Percentiles rank a stretch among this genome's conserved stretches.
These are phyloP conservation scores for Murina feae DNA, from an alignment of 2,113 vertebrate species.

Conservation along the genomic window DNA sequence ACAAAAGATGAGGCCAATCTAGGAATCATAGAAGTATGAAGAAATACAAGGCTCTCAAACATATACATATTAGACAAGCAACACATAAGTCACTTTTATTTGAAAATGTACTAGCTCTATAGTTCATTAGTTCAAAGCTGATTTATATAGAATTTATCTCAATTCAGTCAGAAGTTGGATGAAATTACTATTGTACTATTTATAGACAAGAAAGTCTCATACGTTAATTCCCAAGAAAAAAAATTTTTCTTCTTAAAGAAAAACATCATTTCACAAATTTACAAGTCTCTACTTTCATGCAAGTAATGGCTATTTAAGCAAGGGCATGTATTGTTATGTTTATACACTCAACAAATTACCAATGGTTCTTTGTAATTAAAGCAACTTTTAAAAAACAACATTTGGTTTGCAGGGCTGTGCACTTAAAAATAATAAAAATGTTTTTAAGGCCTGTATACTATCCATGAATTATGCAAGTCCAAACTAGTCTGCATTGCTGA, in stretches of 20 bases:
- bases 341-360: constrained; percentile 23
- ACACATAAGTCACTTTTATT: not conserved
- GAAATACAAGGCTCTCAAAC: constrained; percentile 32
- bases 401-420: constrained; percentile 10
- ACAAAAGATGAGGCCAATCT: not conserved
- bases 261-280: constrained; percentile 34
- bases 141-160: constrained; percentile 27
- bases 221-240: constrained; percentile 19
- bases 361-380: constrained; percentile 54
- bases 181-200: constrained; percentile 15
- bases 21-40: not conserved
- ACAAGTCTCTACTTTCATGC: constrained; percentile 7
- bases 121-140: constrained; percentile 25
- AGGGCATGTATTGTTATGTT: not conserved
- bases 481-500: not conserved
- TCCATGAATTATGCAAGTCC: constrained; percentile 14
- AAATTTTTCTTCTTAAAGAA: constrained; percentile 4
- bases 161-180: constrained; percentile 7
- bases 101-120: not conserved
- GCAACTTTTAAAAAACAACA: constrained; percentile 38
- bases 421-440: constrained; percentile 50
- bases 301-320: constrained; percentile 36
- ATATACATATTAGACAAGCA: not conserved
- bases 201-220: not conserved
- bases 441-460: constrained; percentile 14